A percentile compares a stretch with the other conserved stretches of the same genome.
These are phyloP conservation scores for Orcinus orca DNA, from an alignment of 2,113 vertebrate genomes.

Conservation along the genomic window DNA sequence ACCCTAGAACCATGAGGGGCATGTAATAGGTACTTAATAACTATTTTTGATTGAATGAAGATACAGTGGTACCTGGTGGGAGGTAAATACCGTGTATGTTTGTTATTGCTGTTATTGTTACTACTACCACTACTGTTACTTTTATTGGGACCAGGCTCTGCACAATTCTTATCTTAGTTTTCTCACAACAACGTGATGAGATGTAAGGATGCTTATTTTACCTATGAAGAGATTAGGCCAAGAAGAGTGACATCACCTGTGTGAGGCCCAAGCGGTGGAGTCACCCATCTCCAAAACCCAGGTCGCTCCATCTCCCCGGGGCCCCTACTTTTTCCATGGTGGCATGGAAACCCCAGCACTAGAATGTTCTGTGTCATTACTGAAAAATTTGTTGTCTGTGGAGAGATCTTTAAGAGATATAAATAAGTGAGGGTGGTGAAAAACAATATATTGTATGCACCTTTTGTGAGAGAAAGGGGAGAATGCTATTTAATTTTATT, in stretches of 20 bases:
- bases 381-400: neutral
- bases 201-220: neutral
- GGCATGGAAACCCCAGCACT: rapidly evolving
- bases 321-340: rapidly evolving
- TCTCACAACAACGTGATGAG: neutral
- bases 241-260: neutral
- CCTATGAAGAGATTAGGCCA: neutral
- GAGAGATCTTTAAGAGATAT: neutral
- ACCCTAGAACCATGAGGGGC: neutral
- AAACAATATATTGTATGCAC: neutral
- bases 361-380: neutral
- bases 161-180: neutral
- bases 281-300: neutral
- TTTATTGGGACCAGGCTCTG: neutral
- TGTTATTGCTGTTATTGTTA: neutral
- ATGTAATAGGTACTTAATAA: neutral
- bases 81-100: neutral
- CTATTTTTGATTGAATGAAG: neutral
- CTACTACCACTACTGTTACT: neutral
- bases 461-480: neutral
- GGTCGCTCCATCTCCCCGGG: neutral
- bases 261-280: neutral
- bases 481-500: neutral
- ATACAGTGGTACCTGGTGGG: neutral
- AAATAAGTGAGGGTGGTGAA: neutral